A percentile compares a stretch with the other conserved stretches of the same genome.
These are phyloP conservation scores for Caenorhabditis sinica DNA, from an alignment of 2,888 invertebrate genomes.

Conservation along the genomic window DNA sequence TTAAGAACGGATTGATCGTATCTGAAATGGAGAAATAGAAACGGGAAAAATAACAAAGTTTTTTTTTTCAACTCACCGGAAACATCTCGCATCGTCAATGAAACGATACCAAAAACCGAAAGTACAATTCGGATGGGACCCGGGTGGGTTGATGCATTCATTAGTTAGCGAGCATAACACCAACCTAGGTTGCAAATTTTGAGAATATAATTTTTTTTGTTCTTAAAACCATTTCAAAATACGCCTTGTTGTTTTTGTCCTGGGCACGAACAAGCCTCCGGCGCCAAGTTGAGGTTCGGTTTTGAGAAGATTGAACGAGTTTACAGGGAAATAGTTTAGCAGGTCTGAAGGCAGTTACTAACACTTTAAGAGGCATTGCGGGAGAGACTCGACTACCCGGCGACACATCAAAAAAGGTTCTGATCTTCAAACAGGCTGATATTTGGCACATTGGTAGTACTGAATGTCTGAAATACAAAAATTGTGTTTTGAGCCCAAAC, in stretches of 20 bases:
- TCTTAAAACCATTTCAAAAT: conserved; percentile 39
- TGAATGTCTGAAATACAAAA: too few species aligned
- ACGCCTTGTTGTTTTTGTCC: too few species aligned
- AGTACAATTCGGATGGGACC: background rate
- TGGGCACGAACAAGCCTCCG: conserved; percentile 30
- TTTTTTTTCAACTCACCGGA: too few species aligned
- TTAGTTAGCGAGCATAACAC: background rate
- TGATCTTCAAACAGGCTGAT: too few species aligned
- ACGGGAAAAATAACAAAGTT: background rate
- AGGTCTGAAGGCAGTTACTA: too few species aligned
- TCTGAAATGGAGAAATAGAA: too few species aligned
- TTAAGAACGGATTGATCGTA: conserved; percentile 18
- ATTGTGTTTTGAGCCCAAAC: too few species aligned
- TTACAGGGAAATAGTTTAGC: background rate
- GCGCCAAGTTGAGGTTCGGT: conserved; percentile 27
- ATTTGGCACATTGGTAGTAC: too few species aligned
- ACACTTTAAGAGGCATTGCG: too few species aligned
- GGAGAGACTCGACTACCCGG: too few species aligned
- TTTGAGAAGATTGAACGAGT: background rate
- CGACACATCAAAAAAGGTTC: too few species aligned
- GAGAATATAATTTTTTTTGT: background rate
- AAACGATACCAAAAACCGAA: background rate
- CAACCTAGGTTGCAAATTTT: conserved; percentile 8
- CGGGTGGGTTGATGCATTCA: background rate
- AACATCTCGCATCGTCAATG: background rate